Base-by-base conservation (phyloP, 2,797 vertebrate genomes). In the Neosalanx taihuensis region DNA sequence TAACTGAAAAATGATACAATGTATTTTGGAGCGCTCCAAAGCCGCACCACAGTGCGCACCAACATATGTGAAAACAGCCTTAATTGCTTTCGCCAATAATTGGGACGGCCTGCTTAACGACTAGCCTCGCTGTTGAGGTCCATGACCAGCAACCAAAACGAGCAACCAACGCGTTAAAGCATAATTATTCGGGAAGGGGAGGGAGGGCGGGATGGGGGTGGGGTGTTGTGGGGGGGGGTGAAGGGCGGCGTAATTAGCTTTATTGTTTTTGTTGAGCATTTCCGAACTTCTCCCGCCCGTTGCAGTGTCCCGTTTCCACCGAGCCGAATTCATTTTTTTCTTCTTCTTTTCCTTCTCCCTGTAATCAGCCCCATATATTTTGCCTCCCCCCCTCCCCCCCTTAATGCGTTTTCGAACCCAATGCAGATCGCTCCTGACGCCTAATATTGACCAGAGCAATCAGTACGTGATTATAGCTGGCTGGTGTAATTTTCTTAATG, bases 41-140 rank as follows among this genome's bases (percentile, higher is more conserved):
- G n/a, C n/a, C n/a, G n/a, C n/a, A n/a, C n/a, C n/a, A n/a, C n/a
- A n/a, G n/a, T n/a, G n/a, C n/a, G n/a, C n/a, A n/a, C n/a, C n/a
- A n/a, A n/a, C n/a, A n/a, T n/a, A n/a, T n/a, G n/a, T n/a, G n/a
- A n/a, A n/a, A n/a, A n/a, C n/a, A n/a, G n/a, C n/a, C n/a, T n/a
- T n/a, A n/a, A 90, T 90, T 90, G 84, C 77, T 77, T 87, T 84
- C 80, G 81, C 82, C 84, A 83, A 85, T 89, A 92, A 89, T 90
- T 90, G 87, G 76, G 80, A 80, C 70, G 81, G 75, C 84, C 79
- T 83, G 80, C 37, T 69, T n/a, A 61, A 65, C 41, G 31, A 41
- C 31, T 17, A 6, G 51, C 51, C 33, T 68, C n/a, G 70, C 76
- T 75, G 73, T 73, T 79, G 84, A 85, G 86, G 83, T 82, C 81